These are phyloP conservation scores for Oenanthe melanoleuca DNA, from an alignment of 2,113 vertebrate genomes.

Conservation along the genomic window DNA sequence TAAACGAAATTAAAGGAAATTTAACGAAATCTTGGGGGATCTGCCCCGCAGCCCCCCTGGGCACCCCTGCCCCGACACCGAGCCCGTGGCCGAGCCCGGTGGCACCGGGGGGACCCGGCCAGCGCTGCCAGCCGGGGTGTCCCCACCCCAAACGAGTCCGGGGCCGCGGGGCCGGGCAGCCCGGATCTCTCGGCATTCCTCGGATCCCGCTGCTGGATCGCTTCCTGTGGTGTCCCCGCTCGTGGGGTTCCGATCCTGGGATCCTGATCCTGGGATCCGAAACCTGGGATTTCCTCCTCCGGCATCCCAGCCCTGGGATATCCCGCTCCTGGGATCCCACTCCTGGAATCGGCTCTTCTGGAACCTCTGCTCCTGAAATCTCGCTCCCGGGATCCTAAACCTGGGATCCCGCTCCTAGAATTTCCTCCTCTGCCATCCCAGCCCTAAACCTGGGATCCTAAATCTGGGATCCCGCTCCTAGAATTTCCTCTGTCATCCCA, in stretches of 20 bases:
- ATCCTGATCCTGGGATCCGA: too few species aligned
- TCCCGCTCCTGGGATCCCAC: not conserved
- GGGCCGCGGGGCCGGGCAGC: fast-evolving
- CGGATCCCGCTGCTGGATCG: not conserved
- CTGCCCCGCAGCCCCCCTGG: fast-evolving
- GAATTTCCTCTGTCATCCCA: too few species aligned
- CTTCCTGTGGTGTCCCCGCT: too few species aligned
- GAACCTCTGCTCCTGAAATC: too few species aligned
- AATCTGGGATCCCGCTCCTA: too few species aligned
- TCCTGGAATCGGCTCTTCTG: too few species aligned
- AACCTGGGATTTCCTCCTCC: not conserved
- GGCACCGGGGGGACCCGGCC: not conserved
- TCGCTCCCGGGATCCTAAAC: too few species aligned
- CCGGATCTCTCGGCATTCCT: fast-evolving
- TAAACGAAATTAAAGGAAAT: not conserved
- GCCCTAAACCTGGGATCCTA: too few species aligned
- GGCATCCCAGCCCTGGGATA: too few species aligned
- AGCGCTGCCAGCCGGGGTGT: fast-evolving
- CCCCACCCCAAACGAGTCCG: not conserved
- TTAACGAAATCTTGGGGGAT: fast-evolving
- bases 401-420: too few species aligned
- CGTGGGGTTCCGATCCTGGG: not conserved
- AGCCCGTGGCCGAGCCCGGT: fast-evolving
- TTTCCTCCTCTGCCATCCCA: too few species aligned
- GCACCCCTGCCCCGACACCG: too few species aligned